Percentiles rank a stretch among this genome's conserved stretches.
Evolutionary conservation across 2,113 vertebrate genomes (phyloP).

Genomic region (Periophthalmodon schlosseri): DNA sequence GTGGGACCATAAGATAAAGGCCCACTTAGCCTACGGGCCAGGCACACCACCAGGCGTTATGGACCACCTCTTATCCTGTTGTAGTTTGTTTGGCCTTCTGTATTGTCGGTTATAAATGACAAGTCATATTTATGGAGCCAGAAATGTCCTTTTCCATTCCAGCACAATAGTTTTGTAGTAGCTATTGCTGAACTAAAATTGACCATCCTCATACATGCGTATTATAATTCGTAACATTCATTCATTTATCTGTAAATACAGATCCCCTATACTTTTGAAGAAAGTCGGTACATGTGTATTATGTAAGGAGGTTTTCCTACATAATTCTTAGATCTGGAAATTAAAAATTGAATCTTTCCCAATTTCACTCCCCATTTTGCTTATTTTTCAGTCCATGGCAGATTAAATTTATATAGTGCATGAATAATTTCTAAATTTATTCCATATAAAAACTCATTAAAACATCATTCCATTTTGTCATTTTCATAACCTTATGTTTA

Average conservation of each 20-base stretch:
- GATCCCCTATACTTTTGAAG: constrained; percentile 53
- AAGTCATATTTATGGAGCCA: not conserved
- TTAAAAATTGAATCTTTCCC: constrained; percentile 24
- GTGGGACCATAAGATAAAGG: constrained; percentile 20
- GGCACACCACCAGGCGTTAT: constrained; percentile 41
- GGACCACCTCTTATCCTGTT: constrained; percentile 22
- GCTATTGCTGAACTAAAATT: constrained; percentile 40
- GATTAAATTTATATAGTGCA: constrained; percentile 70
- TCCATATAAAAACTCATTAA: constrained; percentile 45
- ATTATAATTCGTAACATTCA: constrained; percentile 39
- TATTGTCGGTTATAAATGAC: not conserved
- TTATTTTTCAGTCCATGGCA: constrained; percentile 59
- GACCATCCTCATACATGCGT: constrained; percentile 44
- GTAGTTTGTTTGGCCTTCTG: not conserved
- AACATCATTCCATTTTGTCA: constrained; percentile 65
- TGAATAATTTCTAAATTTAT: constrained; percentile 58
- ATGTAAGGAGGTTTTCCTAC: constrained; percentile 35
- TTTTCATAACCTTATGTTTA: constrained; percentile 27
- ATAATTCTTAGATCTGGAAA: constrained; percentile 36
- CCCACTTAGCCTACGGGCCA: constrained; percentile 37
- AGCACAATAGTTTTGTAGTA: constrained; percentile 54
- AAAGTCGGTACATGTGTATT: constrained; percentile 54
- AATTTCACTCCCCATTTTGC: constrained; percentile 48
- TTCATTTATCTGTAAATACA: constrained; percentile 45
- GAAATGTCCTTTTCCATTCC: constrained; percentile 43